Evolutionary conservation across 2,888 invertebrate species (phyloP).

Genomic region (Tachina fera): DNA sequence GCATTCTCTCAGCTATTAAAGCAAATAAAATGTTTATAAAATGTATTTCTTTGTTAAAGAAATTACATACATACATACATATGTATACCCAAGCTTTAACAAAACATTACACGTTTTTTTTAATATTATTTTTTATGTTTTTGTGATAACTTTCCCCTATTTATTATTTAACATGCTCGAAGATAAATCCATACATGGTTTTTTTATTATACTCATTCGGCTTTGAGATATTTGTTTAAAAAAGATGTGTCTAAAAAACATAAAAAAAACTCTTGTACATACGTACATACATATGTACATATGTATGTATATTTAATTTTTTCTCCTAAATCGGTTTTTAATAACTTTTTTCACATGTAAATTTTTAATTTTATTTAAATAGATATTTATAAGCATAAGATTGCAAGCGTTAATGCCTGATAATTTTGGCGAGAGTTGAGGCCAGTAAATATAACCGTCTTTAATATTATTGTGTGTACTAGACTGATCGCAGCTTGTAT

Average conservation of each 20-base stretch:
- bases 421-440: not conserved
- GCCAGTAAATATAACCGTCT: not conserved
- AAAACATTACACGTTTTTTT: constrained; percentile 7
- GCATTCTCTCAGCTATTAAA: not conserved
- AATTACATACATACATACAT: not conserved
- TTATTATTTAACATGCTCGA: not conserved
- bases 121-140: not conserved
- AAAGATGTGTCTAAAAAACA: no score
- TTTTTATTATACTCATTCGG: not conserved
- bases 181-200: not conserved
- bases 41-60: constrained; percentile 7
- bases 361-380: not conserved
- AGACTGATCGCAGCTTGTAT: no score
- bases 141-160: not conserved
- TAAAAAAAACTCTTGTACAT: no score
- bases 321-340: not conserved
- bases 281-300: no score
- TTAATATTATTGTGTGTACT: no score
- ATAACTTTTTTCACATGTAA: not conserved
- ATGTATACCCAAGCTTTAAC: not conserved
- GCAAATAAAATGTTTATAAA: not conserved
- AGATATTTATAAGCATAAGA: not conserved
- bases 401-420: not conserved
- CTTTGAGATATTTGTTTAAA: not conserved
- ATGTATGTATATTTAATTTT: not conserved